A percentile compares a stretch with the other conserved stretches of the same genome.
phyloP scores from a whole-genome alignment of 2,888 invertebrate genomes.

The Acleris sparsana region DNA sequence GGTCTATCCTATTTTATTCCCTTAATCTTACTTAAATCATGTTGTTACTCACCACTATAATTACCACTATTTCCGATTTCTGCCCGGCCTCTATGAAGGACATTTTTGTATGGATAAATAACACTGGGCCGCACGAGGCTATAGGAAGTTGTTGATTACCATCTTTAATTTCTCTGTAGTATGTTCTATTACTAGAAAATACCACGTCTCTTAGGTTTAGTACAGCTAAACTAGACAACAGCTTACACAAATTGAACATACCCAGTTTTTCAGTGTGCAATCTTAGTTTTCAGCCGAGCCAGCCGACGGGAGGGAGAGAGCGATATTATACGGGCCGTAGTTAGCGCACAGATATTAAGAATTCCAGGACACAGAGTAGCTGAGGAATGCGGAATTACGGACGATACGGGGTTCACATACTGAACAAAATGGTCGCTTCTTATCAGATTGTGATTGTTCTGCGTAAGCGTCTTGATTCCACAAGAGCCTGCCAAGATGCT shows the following conservation, averaged over 20 bases:
- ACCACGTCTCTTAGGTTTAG: conserved; percentile 11
- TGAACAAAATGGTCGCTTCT: background rate
- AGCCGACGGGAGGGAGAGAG: conserved; percentile 45
- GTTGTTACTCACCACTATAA: no score
- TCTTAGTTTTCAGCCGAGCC: conserved; percentile 23
- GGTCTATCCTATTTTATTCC: no score
- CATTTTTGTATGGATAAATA: no score
- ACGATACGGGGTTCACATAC: background rate
- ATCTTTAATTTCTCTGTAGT: no score
- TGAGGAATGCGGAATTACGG: conserved; percentile 20
- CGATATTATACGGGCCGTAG: conserved; percentile 79
- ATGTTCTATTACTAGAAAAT: background rate
- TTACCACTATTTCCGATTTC: no score
- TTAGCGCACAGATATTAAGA: conserved; percentile 83
- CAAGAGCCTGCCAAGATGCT: no score
- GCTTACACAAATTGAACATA: conserved; percentile 15
- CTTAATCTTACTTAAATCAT: no score
- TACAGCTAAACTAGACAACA: no score
- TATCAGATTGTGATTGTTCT: background rate
- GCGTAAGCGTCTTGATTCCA: no score
- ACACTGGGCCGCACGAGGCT: no score
- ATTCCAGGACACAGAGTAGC: conserved; percentile 71
- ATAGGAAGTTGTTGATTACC: no score
- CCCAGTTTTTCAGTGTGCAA: conserved; percentile 9
- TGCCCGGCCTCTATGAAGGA: no score